A percentile compares a stretch with the other conserved stretches of the same genome.
Evolutionary conservation across 2,888 invertebrate genomes (phyloP).

Genomic region (Drosophila falleni): DNA sequence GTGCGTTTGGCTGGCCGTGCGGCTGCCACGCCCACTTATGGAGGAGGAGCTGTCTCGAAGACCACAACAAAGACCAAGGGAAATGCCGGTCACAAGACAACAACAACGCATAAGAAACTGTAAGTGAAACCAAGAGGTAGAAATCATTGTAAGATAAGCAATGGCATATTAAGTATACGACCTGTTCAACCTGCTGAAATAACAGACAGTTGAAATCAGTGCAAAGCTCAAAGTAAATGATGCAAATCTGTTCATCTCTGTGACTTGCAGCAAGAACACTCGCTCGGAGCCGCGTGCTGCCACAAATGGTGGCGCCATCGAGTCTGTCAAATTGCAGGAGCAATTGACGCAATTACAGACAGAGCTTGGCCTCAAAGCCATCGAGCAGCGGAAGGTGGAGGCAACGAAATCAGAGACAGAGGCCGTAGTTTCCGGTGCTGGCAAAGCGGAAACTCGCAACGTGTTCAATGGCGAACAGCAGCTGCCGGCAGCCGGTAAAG

Average conservation of each 20-base stretch:
- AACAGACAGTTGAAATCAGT: constrained; percentile 11
- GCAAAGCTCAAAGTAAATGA: constrained; percentile 47
- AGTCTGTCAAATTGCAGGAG: constrained; percentile 84
- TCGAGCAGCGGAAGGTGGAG: constrained; percentile 53
- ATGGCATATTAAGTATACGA: constrained; percentile 4
- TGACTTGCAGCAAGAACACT: constrained; percentile 80
- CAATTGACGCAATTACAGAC: constrained; percentile 81
- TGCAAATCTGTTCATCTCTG: constrained; percentile 58
- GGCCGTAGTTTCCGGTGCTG: constrained; percentile 43
- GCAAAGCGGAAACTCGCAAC: constrained; percentile 68
- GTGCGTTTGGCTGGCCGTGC: constrained; percentile 86
- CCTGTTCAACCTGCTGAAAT: neutral
- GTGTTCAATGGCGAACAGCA: constrained; percentile 58
- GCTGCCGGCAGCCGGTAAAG: constrained; percentile 48
- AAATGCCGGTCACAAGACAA: constrained; percentile 43
- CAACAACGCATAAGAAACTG: constrained; percentile 77
- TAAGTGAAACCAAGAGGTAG: constrained; percentile 61
- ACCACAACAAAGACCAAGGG: constrained; percentile 49
- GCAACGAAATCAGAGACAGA: neutral
- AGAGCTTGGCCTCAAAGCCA: constrained; percentile 75
- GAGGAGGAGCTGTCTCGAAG: constrained; percentile 49
- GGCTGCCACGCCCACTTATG: constrained; percentile 52
- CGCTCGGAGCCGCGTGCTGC: constrained; percentile 78
- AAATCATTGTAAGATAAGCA: neutral
- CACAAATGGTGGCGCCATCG: constrained; percentile 47